Conservation (phyloP, 1,140 invertebrate species). For the Lanistes nyassanus region DNA sequence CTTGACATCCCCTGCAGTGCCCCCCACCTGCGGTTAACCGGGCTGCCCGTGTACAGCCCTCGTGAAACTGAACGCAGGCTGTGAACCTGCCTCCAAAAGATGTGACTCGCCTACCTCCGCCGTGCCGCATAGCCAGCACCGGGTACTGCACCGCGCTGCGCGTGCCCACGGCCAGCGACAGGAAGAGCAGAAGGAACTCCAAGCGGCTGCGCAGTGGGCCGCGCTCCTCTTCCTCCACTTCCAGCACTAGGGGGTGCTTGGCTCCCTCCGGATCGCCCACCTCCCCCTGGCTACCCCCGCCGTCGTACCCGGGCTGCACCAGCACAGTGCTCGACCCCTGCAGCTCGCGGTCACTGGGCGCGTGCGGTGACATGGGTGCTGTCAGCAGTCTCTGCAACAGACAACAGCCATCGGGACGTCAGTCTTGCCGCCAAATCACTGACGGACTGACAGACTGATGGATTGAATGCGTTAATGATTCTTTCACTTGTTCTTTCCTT, state of each 20-base stretch:
- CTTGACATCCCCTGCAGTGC: too few species aligned
- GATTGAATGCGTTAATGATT: background rate
- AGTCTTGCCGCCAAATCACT: background rate
- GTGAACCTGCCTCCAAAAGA: too few species aligned
- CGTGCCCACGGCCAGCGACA: constrained; percentile 19
- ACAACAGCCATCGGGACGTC: background rate
- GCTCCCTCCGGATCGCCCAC: background rate
- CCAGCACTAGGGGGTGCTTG: constrained; percentile 18
- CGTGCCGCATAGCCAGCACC: constrained; percentile 27
- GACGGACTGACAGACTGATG: background rate
- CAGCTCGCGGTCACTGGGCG: background rate
- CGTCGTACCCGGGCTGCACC: constrained; percentile 4
- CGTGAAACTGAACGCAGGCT: too few species aligned
- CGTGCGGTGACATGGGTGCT: background rate
- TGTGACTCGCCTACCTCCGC: constrained; percentile 22
- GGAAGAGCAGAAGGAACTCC: constrained; percentile 13
- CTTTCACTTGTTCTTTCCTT: background rate
- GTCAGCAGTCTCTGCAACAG: background rate
- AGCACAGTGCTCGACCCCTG: background rate
- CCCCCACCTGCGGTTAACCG: too few species aligned
- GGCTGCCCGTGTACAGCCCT: too few species aligned
- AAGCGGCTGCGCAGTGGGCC: constrained; percentile 13
- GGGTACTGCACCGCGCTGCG: constrained; percentile 26
- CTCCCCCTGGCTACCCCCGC: background rate
- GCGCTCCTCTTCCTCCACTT: constrained; percentile 21